These are phyloP conservation scores for Rhagonycha fulva DNA, from an alignment of 2,888 invertebrate genomes.

Conservation along the genomic window DNA sequence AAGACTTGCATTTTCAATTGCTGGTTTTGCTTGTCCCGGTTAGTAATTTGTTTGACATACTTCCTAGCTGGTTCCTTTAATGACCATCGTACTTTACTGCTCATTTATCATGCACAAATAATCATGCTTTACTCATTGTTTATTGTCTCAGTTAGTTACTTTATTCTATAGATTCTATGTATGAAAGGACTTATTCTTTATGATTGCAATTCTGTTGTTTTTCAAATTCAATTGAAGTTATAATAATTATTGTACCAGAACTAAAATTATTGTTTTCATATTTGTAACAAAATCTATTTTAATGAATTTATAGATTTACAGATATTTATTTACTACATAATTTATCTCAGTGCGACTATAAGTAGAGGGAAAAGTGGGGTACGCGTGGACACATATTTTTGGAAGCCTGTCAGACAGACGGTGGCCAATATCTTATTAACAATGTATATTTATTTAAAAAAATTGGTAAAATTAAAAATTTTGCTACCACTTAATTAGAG, in stretches of 20 bases:
- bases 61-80: constrained; percentile 30
- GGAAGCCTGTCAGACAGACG: too few relatives aligned
- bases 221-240: background rate
- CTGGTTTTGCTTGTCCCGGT: constrained; percentile 36
- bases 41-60: constrained; percentile 37
- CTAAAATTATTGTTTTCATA: background rate
- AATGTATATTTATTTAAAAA: too few relatives aligned
- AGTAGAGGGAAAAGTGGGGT: too few relatives aligned
- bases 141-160: constrained; percentile 15
- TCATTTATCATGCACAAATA: constrained; percentile 24
- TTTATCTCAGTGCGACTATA: too few relatives aligned
- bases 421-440: too few relatives aligned
- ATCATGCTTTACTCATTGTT: constrained; percentile 19
- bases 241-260: background rate
- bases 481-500: too few relatives aligned
- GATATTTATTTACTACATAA: too few relatives aligned
- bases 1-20: constrained; percentile 41
- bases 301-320: too few relatives aligned
- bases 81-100: constrained; percentile 20
- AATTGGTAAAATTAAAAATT: too few relatives aligned
- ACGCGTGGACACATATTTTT: too few relatives aligned
- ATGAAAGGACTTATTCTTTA: background rate
- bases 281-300: too few relatives aligned
- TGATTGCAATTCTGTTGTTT: background rate
- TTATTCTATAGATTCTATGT: background rate